Evolutionary conservation across 2,888 invertebrate genomes (phyloP).

Genomic region (Diarsia rubi): DNA sequence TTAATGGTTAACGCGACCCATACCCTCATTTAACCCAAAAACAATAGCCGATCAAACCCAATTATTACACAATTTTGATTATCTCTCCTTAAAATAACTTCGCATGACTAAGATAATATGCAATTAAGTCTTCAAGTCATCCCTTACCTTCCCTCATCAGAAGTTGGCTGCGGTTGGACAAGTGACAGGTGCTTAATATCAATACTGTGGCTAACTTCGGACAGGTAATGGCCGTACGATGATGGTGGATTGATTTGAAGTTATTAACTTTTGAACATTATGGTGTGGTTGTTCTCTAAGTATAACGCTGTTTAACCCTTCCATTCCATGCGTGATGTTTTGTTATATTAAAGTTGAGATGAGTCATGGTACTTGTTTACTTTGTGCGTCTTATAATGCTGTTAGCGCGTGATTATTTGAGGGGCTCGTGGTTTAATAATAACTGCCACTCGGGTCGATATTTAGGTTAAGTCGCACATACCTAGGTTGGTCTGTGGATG

Average conservation of each 20-base stretch:
- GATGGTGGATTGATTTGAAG: neutral
- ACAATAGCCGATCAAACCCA: slow-evolving; percentile 5
- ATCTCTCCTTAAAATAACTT: slow-evolving; percentile 17
- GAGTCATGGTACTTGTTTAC: neutral
- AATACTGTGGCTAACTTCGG: slow-evolving; percentile 45
- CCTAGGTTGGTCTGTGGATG: no score
- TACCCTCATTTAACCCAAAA: neutral
- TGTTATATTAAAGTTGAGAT: neutral
- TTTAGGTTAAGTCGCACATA: no score
- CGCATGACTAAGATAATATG: slow-evolving; percentile 13
- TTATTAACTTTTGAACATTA: slow-evolving; percentile 4
- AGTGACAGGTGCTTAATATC: slow-evolving; percentile 30
- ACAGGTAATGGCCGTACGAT: slow-evolving; percentile 17
- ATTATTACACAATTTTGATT: neutral
- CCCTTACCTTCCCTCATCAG: slow-evolving; percentile 21
- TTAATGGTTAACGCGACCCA: neutral
- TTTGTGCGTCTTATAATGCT: neutral
- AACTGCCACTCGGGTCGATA: no score
- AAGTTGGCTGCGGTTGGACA: slow-evolving; percentile 13
- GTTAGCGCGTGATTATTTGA: no score
- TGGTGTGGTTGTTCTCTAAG: neutral
- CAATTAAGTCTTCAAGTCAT: slow-evolving; percentile 25
- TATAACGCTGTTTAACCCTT: neutral
- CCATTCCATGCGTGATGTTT: neutral
- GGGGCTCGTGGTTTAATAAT: no score